A percentile compares a stretch with the other conserved stretches of the same genome.
Evolutionary conservation across 2,113 vertebrate species (phyloP).

Genomic region (Lycaon pictus): DNA sequence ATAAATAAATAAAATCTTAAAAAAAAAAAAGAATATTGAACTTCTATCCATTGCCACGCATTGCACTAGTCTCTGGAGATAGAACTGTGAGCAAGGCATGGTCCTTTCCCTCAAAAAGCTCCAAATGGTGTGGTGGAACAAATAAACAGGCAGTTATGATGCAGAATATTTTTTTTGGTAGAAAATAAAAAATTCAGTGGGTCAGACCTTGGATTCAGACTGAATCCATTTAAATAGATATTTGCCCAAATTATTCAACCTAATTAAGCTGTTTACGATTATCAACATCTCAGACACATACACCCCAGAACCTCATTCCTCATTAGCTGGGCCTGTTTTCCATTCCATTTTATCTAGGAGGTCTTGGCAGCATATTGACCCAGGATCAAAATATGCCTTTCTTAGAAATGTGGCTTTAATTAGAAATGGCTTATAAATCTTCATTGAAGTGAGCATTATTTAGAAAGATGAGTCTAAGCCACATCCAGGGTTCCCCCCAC

Average conservation of each 20-base stretch:
- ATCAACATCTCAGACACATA: neutral
- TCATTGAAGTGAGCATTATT: constrained; percentile 39
- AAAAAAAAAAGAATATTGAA: neutral
- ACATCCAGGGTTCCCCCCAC: neutral
- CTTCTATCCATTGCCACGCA: neutral
- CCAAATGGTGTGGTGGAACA: neutral
- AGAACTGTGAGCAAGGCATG: neutral
- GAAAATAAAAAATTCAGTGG: neutral
- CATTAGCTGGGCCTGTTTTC: constrained; percentile 4
- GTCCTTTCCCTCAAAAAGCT: neutral
- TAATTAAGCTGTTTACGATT: constrained; percentile 35
- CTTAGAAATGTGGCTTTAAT: constrained; percentile 62
- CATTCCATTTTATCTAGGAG: neutral
- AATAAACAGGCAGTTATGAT: neutral
- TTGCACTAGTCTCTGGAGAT: neutral
- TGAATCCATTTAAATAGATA: constrained; percentile 44
- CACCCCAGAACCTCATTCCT: neutral
- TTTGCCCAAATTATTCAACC: constrained; percentile 55
- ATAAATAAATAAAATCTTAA: too few relatives aligned
- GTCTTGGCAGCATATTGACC: constrained; percentile 63
- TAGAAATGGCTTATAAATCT: constrained; percentile 57
- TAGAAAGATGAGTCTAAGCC: constrained; percentile 6
- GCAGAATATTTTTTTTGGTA: neutral
- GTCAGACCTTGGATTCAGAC: constrained; percentile 60
- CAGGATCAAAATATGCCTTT: constrained; percentile 52